Base-by-base conservation (phyloP, 2,113 vertebrate genomes). In the mouse (Mus musculus) region DNA sequence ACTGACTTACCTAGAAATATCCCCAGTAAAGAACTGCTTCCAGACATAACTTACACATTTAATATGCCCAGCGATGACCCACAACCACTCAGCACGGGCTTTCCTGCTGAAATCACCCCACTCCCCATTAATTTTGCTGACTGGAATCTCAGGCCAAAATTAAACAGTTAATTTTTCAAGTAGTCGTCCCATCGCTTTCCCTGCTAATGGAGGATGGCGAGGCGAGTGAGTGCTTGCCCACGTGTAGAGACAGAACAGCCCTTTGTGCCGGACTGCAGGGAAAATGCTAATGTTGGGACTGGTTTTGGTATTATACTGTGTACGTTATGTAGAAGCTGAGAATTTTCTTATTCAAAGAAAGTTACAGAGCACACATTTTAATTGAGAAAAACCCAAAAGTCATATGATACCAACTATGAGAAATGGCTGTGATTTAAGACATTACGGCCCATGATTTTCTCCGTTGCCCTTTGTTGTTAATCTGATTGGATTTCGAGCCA, bases 121-220 rank as follows among this genome's bases (percentile, higher is more conserved):
- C 75, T 97, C 73, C 80, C 91, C 95, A 98, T 98, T 98, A 98
- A 98, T 98, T 95, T 72, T 95, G 91, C 95, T 86, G 95, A 85
- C 88, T 88, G 6, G 93, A 98, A 98, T 95, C 96, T 94, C 88
- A 92, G 90, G 89, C 76, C 26, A 98, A 98, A 97, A 98, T 96
- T 98, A 97, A 98, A 97, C 94, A 96, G 92, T 93, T 94, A 95
- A 54, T 98, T 98, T 98, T 98, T 96, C 96, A 96, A 80, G 42
- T 2, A 46, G 36, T 78, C 28, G 49, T 63, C 20, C 19, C 63
- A 67, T 65, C 56, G 86, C 81, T 76, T 65, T 63, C 90, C 63
- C 49, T 90, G 36, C n/a, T 93, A 89, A 72, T 69, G 28, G 81
- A 93, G 42, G 26, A 80, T 22, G 54, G 46, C 7, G 1, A 91